phyloP scores from a whole-genome alignment of 2,797 vertebrate genomes.

The Tangara arthus region DNA sequence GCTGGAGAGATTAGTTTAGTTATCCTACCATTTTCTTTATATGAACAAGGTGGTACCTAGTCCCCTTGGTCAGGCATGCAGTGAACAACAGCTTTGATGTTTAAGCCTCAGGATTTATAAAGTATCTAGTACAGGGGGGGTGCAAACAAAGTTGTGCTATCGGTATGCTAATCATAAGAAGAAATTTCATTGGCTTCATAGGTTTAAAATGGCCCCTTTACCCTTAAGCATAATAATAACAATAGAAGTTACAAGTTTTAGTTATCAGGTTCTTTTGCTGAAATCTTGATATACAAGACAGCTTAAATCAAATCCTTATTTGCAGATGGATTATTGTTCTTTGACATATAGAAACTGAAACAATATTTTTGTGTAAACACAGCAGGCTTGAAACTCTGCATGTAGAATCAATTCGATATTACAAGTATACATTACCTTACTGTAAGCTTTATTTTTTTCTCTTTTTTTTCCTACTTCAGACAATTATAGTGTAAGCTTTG shows the following conservation, averaged over 20 bases:
- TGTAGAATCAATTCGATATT: slow-evolving; percentile 62
- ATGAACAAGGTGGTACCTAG: not conserved
- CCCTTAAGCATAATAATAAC: not conserved
- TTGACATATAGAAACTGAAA: slow-evolving; percentile 62
- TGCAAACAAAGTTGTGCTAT: not conserved
- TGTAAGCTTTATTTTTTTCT: not conserved
- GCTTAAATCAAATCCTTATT: slow-evolving; percentile 11
- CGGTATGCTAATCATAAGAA: not conserved
- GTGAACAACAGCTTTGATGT: not conserved
- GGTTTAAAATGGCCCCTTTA: not conserved
- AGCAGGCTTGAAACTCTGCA: slow-evolving; percentile 56
- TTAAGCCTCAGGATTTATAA: not conserved
- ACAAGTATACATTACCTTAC: slow-evolving; percentile 47
- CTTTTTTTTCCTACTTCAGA: not conserved
- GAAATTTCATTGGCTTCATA: not conserved
- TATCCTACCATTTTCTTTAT: not conserved
- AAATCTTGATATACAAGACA: not conserved
- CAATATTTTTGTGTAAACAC: slow-evolving; percentile 56
- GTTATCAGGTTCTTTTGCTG: not conserved
- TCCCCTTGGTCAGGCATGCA: not conserved
- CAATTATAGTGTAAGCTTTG: slow-evolving; percentile 46
- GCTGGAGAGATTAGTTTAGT: not conserved
- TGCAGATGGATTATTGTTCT: slow-evolving; percentile 64
- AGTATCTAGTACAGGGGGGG: not conserved
- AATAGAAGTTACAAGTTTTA: not conserved